Percentiles rank a stretch among this genome's conserved stretches.
Conservation (phyloP, 2,888 invertebrate genomes). For the Nasonia oneida region DNA sequence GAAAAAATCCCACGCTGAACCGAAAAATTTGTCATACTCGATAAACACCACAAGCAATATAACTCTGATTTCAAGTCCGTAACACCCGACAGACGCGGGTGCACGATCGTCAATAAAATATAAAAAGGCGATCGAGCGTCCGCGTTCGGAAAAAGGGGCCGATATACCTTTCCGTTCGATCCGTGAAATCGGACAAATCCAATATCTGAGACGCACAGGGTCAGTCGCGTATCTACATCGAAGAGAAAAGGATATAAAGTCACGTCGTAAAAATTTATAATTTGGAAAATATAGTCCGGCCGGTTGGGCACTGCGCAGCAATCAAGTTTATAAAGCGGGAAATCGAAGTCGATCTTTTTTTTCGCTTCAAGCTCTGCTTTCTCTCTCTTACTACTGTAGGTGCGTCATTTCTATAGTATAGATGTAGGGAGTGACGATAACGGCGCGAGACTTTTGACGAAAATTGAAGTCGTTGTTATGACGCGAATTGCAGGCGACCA, state of each 20-base stretch:
- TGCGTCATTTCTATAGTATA: background rate
- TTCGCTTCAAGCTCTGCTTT: too few relatives aligned
- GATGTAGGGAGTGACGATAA: conserved; percentile 69
- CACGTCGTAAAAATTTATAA: conserved; percentile 79
- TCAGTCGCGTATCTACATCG: conserved; percentile 41
- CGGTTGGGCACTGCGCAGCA: conserved; percentile 63
- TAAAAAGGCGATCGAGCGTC: conserved; percentile 35
- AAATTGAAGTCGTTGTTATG: conserved; percentile 79
- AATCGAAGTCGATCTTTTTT: conserved; percentile 72
- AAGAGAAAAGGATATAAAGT: conserved; percentile 27
- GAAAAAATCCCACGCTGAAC: background rate
- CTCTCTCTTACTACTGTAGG: background rate
- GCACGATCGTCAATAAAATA: conserved; percentile 51
- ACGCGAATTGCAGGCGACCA: conserved; percentile 77
- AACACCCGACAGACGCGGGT: conserved; percentile 13
- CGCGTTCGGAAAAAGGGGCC: conserved; percentile 2
- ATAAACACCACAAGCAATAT: conserved; percentile 50
- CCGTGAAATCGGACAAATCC: conserved; percentile 76
- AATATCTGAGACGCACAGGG: conserved; percentile 63
- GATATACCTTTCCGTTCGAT: conserved; percentile 56
- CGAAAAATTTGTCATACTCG: conserved; percentile 41
- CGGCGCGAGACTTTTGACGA: conserved; percentile 77
- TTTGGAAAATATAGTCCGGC: conserved; percentile 76
- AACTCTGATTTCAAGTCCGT: conserved; percentile 35
- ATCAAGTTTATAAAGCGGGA: conserved; percentile 79